These are phyloP conservation scores for Synanthedon myopaeformis DNA, from an alignment of 2,888 invertebrate species.

Conservation along the genomic window DNA sequence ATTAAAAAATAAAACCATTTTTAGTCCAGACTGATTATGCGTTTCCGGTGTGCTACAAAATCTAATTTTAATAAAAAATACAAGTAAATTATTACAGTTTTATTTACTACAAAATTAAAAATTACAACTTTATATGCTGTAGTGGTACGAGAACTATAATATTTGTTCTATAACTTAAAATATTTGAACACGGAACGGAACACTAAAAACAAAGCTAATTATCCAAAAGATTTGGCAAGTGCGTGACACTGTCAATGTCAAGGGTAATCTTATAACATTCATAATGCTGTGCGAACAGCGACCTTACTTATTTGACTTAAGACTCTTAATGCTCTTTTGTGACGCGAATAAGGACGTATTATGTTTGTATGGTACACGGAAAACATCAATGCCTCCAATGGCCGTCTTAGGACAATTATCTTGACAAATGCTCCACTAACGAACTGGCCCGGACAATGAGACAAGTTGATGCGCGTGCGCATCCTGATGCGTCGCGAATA, in stretches of 20 bases:
- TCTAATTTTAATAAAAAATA: too few relatives aligned
- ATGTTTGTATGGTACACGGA: constrained; percentile 22
- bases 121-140: too few relatives aligned
- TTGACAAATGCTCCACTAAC: constrained; percentile 61
- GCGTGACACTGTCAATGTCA: constrained; percentile 46
- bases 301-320: constrained; percentile 2
- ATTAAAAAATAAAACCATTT: too few relatives aligned
- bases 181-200: not conserved
- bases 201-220: constrained; percentile 12
- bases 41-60: too few relatives aligned
- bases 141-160: not conserved
- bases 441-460: constrained; percentile 38
- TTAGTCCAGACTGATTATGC: too few relatives aligned
- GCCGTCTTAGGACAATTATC: constrained; percentile 50
- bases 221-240: constrained; percentile 33
- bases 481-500: constrained; percentile 40
- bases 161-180: not conserved
- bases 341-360: not conserved
- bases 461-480: constrained; percentile 32
- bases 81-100: too few relatives aligned
- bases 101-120: too few relatives aligned
- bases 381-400: constrained; percentile 47
- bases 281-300: not conserved
- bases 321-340: not conserved
- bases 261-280: constrained; percentile 19